Base-by-base conservation (phyloP, 2,797 vertebrate genomes). In the Clarias pachynema region DNA sequence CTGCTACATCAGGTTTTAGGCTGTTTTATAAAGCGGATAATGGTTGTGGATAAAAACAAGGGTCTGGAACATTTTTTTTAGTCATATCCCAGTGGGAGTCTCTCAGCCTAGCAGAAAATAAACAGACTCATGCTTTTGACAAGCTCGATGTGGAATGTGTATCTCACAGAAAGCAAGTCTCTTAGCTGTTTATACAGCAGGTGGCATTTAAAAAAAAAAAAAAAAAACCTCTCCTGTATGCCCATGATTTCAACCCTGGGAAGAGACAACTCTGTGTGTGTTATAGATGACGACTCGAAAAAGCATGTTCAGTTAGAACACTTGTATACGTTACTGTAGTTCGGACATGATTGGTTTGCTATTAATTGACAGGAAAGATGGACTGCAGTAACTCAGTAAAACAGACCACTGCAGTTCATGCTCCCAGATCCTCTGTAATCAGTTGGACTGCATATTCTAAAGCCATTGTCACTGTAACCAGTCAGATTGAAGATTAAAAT, bases 91-190 rank as follows among this genome's bases (percentile, higher is more conserved):
- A 92, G 86, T 81, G 92, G 93, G 89, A 90, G 75, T 62, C 75
- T 79, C 89, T 91, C 85, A 92, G 92, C 92, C 92, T 91, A 92
- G 93, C 93, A 94, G 93, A 93, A 91, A 91, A 92, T 89, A 92
- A 59, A 92, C 86, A 86, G 83, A 89, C 89, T 86, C 89, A 90
- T 89, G 89, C 90, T 79, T 92, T 89, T 92, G 90, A 92, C 90
- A 90, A 84, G 86, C 79, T 79, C 65, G 82, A 18, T 40, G 70
- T 70, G 84, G 90, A 90, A 89, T n/a, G 75, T 88, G 88, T 82
- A 70, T 56, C 53, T 82, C 49, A 69, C 89, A 89, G 75, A 79
- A 79, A 20, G 57, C 89, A 78, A 91, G 87, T 91, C 91, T 82
- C 81, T 62, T 34, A 82, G 81, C 90, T 91, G 88, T 82, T 44